Evolutionary conservation across 2,888 invertebrate genomes (phyloP), one percentile per base, ranked within the genome.

Genomic region (Volucella bombylans): DNA sequence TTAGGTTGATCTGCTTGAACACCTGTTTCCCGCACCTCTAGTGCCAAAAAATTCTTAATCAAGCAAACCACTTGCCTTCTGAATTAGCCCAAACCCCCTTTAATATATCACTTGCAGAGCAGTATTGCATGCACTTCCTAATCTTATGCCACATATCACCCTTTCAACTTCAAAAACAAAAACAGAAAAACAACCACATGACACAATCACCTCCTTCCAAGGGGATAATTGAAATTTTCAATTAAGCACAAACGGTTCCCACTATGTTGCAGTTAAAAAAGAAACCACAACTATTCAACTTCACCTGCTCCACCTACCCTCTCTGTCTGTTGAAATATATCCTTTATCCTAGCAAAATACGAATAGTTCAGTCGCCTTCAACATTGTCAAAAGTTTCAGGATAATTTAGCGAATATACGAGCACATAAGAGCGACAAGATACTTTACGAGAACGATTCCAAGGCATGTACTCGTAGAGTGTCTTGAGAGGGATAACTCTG

Each of bases 151-250:
- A 23, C 15, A 4, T 11, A 39, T 39, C 47, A 45, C 23, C 45
- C 18, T n/a, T 4, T 39, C 6, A 14, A 6, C 31, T 31, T 31
- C 0, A 6, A 31, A 31, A 1, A 31, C 31, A 31, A 31, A 4
- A 31, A 10, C n/a, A 15, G 8, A 2, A 10, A 23, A 6, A 45
- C 9, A 14, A 31, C 52, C 55, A 50, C 71, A 64, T 12, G 1
- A 61, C 14, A 62, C 39, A 49, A 72, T 52, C 65, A 47, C 23
- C 64, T 61, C 31, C 59, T 71, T 38, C 41, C 67, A 62, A 31
- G 6, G 43, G 72, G 47, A 78, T 73, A 78, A 71, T 71, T 72
- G 61, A 73, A 68, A 78, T 39, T 79, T 82, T 82, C 82, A 79
- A 78, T 79, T 73, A 79, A 73, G 47, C 62, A 41, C 57, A 82